Conservation (phyloP, 2,797 vertebrate species). For the Odontamblyopus rebecca region DNA sequence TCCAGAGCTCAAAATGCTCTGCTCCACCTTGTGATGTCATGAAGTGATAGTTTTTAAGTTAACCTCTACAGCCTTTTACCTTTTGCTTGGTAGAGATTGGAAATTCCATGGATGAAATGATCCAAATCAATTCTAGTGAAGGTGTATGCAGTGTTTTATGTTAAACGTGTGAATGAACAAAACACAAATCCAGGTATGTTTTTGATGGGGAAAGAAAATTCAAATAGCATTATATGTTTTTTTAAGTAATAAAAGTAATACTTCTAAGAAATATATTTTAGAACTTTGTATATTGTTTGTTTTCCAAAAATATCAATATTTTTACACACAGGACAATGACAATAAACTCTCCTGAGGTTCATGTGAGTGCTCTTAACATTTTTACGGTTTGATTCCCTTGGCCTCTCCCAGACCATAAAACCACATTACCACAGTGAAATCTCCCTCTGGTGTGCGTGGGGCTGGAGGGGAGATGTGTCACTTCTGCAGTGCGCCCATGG, state of each 20-base stretch:
- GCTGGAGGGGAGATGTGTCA: slow-evolving; percentile 48
- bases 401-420: slow-evolving; percentile 10
- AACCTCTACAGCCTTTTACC: no score
- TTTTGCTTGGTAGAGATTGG: no score
- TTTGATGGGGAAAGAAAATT: no score
- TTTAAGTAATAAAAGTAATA: not conserved
- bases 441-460: slow-evolving; percentile 26
- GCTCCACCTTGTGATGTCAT: no score
- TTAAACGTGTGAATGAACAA: no score
- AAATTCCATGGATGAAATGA: no score
- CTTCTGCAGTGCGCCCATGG: slow-evolving; percentile 65
- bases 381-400: slow-evolving; percentile 15
- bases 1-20: no score
- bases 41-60: no score
- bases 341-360: not conserved
- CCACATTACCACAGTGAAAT: slow-evolving; percentile 6
- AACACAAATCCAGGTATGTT: no score
- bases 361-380: not conserved
- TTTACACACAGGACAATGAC: not conserved
- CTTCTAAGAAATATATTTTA: not conserved
- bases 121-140: no score
- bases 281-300: not conserved
- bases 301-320: not conserved
- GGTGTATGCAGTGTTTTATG: no score
- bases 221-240: no score